Percentiles rank a stretch among this genome's conserved stretches.
These are phyloP conservation scores for Cacoxenus indagator DNA, from an alignment of 2,888 invertebrate species.

Conservation along the genomic window DNA sequence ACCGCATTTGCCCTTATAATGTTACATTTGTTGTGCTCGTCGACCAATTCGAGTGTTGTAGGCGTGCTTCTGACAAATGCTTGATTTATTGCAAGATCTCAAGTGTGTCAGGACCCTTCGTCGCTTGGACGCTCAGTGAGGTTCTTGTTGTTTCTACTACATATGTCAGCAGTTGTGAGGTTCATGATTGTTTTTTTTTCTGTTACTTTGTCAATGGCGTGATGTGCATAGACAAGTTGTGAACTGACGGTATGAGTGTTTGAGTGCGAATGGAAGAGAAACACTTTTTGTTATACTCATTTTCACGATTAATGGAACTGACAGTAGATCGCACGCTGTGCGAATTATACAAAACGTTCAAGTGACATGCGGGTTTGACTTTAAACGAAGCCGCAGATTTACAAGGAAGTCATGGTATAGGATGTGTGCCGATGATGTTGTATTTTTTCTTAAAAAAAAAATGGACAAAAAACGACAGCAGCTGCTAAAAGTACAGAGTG, in stretches of 20 bases:
- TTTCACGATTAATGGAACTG: too few relatives aligned
- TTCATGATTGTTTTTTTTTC: too few relatives aligned
- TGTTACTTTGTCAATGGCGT: too few relatives aligned
- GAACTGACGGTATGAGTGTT: too few relatives aligned
- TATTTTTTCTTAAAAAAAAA: too few relatives aligned
- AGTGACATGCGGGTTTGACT: not conserved
- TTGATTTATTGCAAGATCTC: slow-evolving; percentile 53
- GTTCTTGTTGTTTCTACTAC: not conserved
- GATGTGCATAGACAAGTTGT: too few relatives aligned
- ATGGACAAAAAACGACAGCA: too few relatives aligned
- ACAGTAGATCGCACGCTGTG: not conserved
- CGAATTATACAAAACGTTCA: not conserved
- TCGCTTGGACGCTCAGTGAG: not conserved
- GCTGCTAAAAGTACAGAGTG: too few relatives aligned
- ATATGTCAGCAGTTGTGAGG: too few relatives aligned
- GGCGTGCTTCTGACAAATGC: slow-evolving; percentile 55
- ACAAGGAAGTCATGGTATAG: not conserved
- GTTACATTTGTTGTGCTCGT: not conserved
- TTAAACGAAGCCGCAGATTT: not conserved
- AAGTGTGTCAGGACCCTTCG: slow-evolving; percentile 34
- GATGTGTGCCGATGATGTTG: too few relatives aligned
- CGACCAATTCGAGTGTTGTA: slow-evolving; percentile 16
- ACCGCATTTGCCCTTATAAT: not conserved
- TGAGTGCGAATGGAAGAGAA: too few relatives aligned
- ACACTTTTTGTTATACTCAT: too few relatives aligned